Percentiles rank a stretch among this genome's conserved stretches.
phyloP scores from a whole-genome alignment of 2,797 vertebrate species.

The Anguilla megastoma region DNA sequence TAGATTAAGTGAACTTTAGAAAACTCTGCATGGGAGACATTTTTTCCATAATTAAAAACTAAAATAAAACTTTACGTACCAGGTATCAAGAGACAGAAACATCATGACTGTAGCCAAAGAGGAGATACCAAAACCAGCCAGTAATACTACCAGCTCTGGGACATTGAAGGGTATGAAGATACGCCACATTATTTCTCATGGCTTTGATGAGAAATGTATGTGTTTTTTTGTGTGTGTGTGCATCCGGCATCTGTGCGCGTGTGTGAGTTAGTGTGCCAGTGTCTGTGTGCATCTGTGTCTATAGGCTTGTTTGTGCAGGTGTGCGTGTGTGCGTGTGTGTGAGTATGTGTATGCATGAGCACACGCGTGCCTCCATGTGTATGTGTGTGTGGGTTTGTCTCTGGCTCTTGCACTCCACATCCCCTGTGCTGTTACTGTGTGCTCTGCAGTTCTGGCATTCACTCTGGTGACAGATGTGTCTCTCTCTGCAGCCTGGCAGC shows the following conservation, averaged over 20 bases:
- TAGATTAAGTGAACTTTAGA: not conserved
- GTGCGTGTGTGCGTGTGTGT: slow-evolving; percentile 17
- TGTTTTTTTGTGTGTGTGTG: slow-evolving; percentile 21
- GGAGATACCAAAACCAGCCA: not conserved
- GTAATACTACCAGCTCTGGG: not conserved
- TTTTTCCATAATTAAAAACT: slow-evolving; percentile 27
- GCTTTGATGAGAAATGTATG: not conserved
- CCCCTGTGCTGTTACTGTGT: slow-evolving; percentile 32
- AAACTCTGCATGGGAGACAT: not conserved
- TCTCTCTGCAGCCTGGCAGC: slow-evolving; percentile 47
- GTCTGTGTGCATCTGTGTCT: no score
- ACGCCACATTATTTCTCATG: not conserved
- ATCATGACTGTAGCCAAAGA: not conserved
- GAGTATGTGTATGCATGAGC: not conserved
- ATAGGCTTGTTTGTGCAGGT: not conserved
- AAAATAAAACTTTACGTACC: not conserved
- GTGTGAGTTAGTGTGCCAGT: no score
- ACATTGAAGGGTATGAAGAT: not conserved
- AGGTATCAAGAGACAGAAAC: not conserved
- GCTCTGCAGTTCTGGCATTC: slow-evolving; percentile 49
- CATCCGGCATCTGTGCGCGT: not conserved
- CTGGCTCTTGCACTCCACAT: slow-evolving; percentile 9
- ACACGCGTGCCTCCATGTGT: not conserved
- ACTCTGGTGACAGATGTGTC: slow-evolving; percentile 53
- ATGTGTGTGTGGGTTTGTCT: slow-evolving; percentile 14